phyloP scores from a whole-genome alignment of 1,140 invertebrate species.

The Diploscapter pachys region DNA sequence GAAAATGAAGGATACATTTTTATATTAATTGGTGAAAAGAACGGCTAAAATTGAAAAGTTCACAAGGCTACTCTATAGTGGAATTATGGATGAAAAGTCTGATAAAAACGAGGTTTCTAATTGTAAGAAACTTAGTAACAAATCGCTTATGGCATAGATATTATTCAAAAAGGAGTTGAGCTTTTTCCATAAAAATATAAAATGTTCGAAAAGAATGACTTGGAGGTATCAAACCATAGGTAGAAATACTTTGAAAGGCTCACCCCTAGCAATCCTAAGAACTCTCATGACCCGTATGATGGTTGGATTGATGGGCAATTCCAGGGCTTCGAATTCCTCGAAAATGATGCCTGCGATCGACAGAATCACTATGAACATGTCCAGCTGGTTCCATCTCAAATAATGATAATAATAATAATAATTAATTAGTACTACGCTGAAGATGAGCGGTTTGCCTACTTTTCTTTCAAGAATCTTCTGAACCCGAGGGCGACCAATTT shows the following conservation, averaged over 20 bases:
- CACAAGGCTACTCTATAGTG: too few species aligned
- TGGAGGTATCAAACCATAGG: background rate
- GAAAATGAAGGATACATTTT: slow-evolving; percentile 39
- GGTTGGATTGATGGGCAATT: slow-evolving; percentile 96
- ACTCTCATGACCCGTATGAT: slow-evolving; percentile 98
- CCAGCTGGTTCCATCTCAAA: slow-evolving; percentile 91
- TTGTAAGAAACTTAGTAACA: too few species aligned
- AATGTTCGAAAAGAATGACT: too few species aligned
- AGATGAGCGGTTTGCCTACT: slow-evolving; percentile 63
- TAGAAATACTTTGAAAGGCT: slow-evolving; percentile 14
- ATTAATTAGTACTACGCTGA: background rate
- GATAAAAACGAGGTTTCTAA: too few species aligned
- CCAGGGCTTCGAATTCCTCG: slow-evolving; percentile 93
- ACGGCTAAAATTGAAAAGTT: too few species aligned
- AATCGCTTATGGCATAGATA: too few species aligned
- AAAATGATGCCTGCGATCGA: slow-evolving; percentile 95
- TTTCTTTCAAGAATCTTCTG: slow-evolving; percentile 87
- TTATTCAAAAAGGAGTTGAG: too few species aligned
- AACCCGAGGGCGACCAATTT: slow-evolving; percentile 90
- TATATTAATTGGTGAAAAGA: too few species aligned
- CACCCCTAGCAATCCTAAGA: slow-evolving; percentile 86
- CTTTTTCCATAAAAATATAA: too few species aligned
- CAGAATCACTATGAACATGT: slow-evolving; percentile 90
- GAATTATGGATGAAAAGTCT: too few species aligned
- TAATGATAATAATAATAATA: background rate